Percentiles rank a stretch among this genome's conserved stretches.
These are phyloP conservation scores for Petrosia ficiformis DNA, from an alignment of 37 sponge, comb jelly and placozoan species.

Conservation along the genomic window DNA sequence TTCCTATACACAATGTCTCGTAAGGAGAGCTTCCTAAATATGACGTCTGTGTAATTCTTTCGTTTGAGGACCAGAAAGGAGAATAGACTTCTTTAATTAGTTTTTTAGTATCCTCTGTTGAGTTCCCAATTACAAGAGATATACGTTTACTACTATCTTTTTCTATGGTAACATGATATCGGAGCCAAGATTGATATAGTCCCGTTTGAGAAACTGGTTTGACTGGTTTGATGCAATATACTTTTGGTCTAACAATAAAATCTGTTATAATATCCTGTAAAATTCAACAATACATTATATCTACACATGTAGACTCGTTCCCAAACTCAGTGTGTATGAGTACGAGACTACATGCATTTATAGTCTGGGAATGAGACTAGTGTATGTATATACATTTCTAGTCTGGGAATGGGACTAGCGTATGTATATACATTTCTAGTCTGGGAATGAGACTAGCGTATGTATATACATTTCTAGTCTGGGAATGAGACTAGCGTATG, in stretches of 20 bases:
- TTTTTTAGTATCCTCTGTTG: not conserved
- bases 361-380: not conserved
- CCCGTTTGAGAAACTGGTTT: not conserved
- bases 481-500: not conserved
- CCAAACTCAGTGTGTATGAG: no score
- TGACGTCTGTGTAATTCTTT: not conserved
- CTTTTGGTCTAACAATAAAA: not conserved
- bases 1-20: conserved; percentile 29
- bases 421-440: not conserved
- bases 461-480: no score
- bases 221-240: not conserved
- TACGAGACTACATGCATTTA: no score
- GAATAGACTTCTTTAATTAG: no score
- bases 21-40: conserved; percentile 15
- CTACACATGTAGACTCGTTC: no score
- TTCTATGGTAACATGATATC: not conserved
- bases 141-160: not conserved
- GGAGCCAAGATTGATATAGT: not conserved
- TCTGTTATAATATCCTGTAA: not conserved
- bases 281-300: not conserved
- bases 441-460: no score
- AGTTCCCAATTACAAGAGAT: conserved; percentile 16
- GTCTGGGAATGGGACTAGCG: not conserved
- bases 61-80: no score
- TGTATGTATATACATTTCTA: not conserved